Percentiles rank a stretch among this genome's conserved stretches.
Evolutionary conservation across 2,113 vertebrate genomes (phyloP).

Genomic region (Python bivittatus): DNA sequence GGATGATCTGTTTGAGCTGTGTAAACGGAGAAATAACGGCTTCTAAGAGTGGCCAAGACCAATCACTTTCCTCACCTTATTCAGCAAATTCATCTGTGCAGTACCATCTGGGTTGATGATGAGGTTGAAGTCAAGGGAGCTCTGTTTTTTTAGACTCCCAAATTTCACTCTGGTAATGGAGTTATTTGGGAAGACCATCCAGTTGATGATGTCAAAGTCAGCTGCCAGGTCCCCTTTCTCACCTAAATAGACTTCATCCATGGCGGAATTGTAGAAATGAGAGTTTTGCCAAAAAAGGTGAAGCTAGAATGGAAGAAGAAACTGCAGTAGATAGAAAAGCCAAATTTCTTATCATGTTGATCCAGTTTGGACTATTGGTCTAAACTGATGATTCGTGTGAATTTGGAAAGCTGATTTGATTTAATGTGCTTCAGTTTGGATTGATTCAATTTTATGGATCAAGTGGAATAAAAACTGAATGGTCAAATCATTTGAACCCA

Average conservation of each 20-base stretch:
- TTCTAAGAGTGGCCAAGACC: not conserved
- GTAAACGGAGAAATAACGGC: too few species aligned
- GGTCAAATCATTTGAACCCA: not conserved
- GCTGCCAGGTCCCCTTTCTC: too few species aligned
- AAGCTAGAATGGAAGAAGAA: not conserved
- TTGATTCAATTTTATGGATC: not conserved
- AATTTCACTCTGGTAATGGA: not conserved
- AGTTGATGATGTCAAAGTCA: not conserved
- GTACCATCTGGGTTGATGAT: not conserved
- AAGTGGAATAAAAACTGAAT: not conserved
- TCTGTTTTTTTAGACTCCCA: not conserved
- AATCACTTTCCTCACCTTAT: not conserved
- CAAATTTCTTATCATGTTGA: too few species aligned
- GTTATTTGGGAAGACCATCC: not conserved
- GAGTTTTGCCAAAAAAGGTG: not conserved
- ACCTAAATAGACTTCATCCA: not conserved
- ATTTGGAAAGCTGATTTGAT: not conserved
- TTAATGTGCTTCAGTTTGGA: not conserved
- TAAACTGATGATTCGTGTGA: too few species aligned
- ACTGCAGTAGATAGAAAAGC: too few species aligned
- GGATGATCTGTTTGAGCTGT: too few species aligned
- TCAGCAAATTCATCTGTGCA: not conserved
- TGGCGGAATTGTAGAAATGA: not conserved
- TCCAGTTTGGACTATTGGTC: too few species aligned
- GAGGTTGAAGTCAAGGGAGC: not conserved